Evolutionary conservation across 2,888 invertebrate genomes (phyloP), one percentile per base, ranked within the genome.

Genomic region (Barypeithes pellucidus): DNA sequence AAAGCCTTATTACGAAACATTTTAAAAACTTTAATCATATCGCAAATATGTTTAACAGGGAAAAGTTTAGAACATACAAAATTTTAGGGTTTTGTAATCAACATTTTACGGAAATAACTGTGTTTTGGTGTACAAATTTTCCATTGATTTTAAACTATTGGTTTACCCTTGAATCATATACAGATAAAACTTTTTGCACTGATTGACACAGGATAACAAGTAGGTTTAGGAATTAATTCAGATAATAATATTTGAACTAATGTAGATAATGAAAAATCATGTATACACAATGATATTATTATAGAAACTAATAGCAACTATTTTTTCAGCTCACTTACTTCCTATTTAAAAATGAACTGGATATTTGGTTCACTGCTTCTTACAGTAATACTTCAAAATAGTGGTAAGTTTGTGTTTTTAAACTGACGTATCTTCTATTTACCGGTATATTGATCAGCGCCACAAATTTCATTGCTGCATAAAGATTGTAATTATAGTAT

Each of bases 311-410:
- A 24, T 3, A 5, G 47, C 20, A 7, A 9, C 3, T 18, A 36
- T 36, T 59, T 20, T 59, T 59, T 36, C 12, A 36, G 36, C 8
- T 3, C 3, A 43, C n/a, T 2, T n/a, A n/a, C 5, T 3, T 8
- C 4, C 3, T 3, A 41, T 9, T 39, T 39, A n/a, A 45, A 61
- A 41, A 61, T 61, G 61, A 61, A 61, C 2, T 41, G 61, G 61
- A 61, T 61, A 43, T 16, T 61, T 14, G 12, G 14, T 14, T 7
- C 61, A n/a, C 18, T 61, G 14, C 29, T 61, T 20, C 20, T 61
- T 3, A 24, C 45, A 20, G 33, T 61, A 8, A 7, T 29, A 14
- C 29, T 61, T 24, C 61, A 61, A 11, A 18, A 24, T 18, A 61
- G 22, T 12, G 61, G 61, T 61, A 61, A 61, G 61, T 2, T 12